phyloP scores from a whole-genome alignment of 1,140 invertebrate species.

The Apis cerana region DNA sequence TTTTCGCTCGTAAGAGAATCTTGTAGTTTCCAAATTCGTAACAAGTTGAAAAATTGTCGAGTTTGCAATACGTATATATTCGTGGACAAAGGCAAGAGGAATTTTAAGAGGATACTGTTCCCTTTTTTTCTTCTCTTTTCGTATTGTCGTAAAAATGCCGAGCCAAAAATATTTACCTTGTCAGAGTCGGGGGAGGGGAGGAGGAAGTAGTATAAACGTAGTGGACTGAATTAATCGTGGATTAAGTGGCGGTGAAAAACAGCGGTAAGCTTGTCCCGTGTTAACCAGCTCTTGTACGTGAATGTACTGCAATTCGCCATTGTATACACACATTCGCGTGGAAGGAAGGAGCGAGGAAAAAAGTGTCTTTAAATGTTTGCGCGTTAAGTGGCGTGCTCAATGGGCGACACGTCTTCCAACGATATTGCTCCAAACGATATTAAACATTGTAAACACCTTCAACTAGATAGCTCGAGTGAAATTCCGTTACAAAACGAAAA shows the following conservation, averaged over 20 bases:
- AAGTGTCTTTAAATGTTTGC: conserved; percentile 50
- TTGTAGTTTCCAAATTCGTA: too few relatives aligned
- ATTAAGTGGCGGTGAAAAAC: conserved; percentile 44
- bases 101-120: neutral
- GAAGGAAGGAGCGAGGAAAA: neutral
- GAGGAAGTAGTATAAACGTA: neutral
- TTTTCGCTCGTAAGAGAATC: too few relatives aligned
- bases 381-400: conserved; percentile 21
- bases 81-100: too few relatives aligned
- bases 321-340: conserved; percentile 8
- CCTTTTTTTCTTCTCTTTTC: neutral
- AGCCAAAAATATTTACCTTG: conserved; percentile 3
- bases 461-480: too few relatives aligned
- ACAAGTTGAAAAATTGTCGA: too few relatives aligned
- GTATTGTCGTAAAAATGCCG: neutral
- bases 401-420: conserved; percentile 11
- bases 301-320: conserved; percentile 24
- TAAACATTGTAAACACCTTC: neutral
- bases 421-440: neutral
- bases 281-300: conserved; percentile 28
- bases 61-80: neutral
- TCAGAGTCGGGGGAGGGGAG: too few relatives aligned
- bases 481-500: neutral
- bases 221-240: conserved; percentile 32
- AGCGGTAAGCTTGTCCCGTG: conserved; percentile 13